Evolutionary conservation across 2,888 invertebrate species (phyloP), one percentile per base, ranked within the genome.

Genomic region (Pheosia gnoma): DNA sequence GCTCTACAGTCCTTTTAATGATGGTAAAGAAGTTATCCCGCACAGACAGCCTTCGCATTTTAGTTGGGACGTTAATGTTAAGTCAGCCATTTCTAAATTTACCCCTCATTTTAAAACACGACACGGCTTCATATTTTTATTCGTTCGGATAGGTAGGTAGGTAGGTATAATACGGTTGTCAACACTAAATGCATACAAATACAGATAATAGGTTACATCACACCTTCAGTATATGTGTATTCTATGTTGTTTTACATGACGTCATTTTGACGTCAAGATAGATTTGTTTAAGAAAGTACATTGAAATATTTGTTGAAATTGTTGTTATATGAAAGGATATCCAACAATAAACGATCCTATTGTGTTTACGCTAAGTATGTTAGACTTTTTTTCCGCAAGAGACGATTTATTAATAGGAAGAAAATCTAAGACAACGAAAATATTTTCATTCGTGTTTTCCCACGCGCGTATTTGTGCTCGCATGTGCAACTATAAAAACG

Each of bases 401-500:
- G 25, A 25, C 25, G 25, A 25, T 25, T 25, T 25, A 25, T 8
- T 3, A 9, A 56, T 59, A 52, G 55, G 53, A 59, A 70, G 39
- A 59, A 66, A 62, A 54, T 55, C 39, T 57, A 58, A 25, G 56
- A 52, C 52, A 57, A 54, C 11, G 61, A 59, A 59, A 61, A 68
- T 62, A 52, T 59, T 36, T 55, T 65, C 53, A 59, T 62, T 62
- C 61, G 51, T 62, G 60, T 57, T 25, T 68, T 49, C 8, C 37
- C 37, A 59, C 58, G 47, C 57, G 59, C 61, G 59, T 59, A 59
- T 41, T 43, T 9, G 43, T 9, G 10, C 43, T 10, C 52, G 13
- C 38, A 57, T 41, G 45, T 52, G 49, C 39, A 43, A 47, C 62
- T 49, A 59, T 59, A 59, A 66, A 67, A 69, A 67, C 70, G 58